phyloP scores from a whole-genome alignment of 1,140 invertebrate genomes.

The Cherax quadricarinatus region DNA sequence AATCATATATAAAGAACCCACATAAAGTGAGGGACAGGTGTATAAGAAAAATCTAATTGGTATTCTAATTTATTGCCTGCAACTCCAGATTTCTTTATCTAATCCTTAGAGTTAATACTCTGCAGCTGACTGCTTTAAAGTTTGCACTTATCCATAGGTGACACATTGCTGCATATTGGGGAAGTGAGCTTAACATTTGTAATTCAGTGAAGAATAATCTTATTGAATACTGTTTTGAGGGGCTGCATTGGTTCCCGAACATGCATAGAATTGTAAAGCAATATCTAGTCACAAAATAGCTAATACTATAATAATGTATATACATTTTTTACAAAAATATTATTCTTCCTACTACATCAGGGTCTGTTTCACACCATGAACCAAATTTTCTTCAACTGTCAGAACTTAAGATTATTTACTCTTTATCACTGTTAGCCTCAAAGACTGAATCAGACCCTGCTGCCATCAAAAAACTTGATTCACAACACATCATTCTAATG shows the following conservation, averaged over 20 bases:
- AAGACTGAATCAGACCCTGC: conserved; percentile 33
- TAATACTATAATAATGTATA: conserved; percentile 27
- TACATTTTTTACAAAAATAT: conserved; percentile 32
- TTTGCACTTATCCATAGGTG: conserved; percentile 4
- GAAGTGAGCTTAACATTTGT: neutral
- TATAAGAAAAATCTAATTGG: too few species aligned
- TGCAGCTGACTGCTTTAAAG: neutral
- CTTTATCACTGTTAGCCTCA: neutral
- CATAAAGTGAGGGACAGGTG: too few species aligned
- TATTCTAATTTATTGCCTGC: neutral
- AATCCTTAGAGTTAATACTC: neutral
- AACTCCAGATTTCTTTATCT: neutral
- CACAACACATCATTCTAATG: conserved; percentile 43
- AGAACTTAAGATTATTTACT: neutral
- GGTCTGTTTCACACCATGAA: conserved; percentile 12
- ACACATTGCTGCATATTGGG: neutral
- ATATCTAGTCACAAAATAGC: conserved; percentile 19
- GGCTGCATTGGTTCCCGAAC: neutral
- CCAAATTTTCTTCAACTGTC: neutral
- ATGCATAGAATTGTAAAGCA: conserved; percentile 26
- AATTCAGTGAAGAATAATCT: neutral
- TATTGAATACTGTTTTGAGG: neutral
- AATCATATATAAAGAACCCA: too few species aligned
- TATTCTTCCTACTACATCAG: conserved; percentile 13
- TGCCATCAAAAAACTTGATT: conserved; percentile 26